Evolutionary conservation across 2,797 vertebrate genomes (phyloP).

Genomic region (Epinephelus coioides): DNA sequence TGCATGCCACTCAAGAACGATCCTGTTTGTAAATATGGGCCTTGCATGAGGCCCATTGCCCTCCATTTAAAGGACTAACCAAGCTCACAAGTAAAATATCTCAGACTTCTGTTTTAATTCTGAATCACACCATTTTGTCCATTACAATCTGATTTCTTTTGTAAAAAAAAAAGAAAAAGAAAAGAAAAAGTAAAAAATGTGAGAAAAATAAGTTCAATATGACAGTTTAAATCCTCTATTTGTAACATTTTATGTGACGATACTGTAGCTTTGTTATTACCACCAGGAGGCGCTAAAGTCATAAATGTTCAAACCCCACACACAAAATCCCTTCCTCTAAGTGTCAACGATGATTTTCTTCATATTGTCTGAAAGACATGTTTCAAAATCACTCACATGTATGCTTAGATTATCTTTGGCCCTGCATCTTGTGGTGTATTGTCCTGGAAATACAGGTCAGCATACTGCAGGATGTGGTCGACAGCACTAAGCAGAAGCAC

Average conservation of each 20-base stretch:
- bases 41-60: not conserved
- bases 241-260: not conserved
- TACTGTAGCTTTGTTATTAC: not conserved
- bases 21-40: not conserved
- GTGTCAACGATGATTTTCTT: not conserved
- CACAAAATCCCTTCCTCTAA: not conserved
- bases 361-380: not conserved
- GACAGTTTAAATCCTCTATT: no score
- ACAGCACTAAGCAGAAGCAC: slow-evolving; percentile 83
- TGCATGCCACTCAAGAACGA: not conserved
- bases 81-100: not conserved
- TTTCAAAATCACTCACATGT: not conserved
- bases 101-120: not conserved
- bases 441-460: slow-evolving; percentile 83
- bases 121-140: not conserved
- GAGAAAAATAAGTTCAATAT: no score
- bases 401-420: not conserved
- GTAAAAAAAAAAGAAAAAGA: no score
- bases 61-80: not conserved
- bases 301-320: not conserved
- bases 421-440: not conserved
- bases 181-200: not conserved
- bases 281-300: not conserved
- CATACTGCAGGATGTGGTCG: slow-evolving; percentile 86
- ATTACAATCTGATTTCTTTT: not conserved